These are phyloP conservation scores for Argopecten irradians DNA, from an alignment of 1,140 invertebrate species.

Conservation along the genomic window DNA sequence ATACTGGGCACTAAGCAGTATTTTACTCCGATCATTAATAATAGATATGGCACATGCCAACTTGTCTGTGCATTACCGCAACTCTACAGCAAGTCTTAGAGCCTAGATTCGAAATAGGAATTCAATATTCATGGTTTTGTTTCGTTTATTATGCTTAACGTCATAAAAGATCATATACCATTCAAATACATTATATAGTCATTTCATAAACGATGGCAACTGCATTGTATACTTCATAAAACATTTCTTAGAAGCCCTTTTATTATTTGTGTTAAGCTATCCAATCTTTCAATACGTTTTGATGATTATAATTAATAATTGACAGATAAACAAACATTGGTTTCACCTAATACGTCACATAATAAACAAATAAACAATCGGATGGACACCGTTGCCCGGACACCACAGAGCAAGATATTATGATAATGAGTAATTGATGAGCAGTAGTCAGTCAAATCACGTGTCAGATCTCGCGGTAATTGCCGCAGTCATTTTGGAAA, in stretches of 20 bases:
- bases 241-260: no score
- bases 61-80: neutral
- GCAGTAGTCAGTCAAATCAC: neutral
- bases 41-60: neutral
- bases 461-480: conserved; percentile 20
- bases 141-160: no score
- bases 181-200: no score
- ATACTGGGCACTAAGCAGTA: neutral
- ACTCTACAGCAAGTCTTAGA: no score
- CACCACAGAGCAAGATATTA: neutral
- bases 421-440: neutral
- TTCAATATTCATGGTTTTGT: no score
- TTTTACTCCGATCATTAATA: neutral
- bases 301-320: neutral
- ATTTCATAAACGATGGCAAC: no score
- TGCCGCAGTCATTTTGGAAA: neutral
- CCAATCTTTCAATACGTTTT: neutral
- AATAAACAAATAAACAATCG: neutral
- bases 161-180: no score
- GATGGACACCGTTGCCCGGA: neutral
- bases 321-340: neutral
- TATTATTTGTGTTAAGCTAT: neutral
- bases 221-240: no score
- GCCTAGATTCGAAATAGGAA: no score
- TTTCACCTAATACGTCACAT: neutral